These are phyloP conservation scores for Alces alces DNA, from an alignment of 2,113 vertebrate genomes.

Conservation along the genomic window DNA sequence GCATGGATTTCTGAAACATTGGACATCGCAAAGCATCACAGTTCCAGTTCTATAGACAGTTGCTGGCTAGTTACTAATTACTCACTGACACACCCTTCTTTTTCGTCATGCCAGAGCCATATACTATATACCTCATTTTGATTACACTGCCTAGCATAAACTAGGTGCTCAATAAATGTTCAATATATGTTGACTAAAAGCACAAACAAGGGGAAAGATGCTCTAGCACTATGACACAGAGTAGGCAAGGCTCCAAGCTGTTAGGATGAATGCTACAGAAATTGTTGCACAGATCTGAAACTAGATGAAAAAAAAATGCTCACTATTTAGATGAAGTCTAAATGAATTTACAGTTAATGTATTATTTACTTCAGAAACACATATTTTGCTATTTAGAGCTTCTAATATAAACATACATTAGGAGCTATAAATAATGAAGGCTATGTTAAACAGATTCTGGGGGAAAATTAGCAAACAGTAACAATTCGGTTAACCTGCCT, in stretches of 20 bases:
- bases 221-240: not conserved
- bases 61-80: not conserved
- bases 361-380: not conserved
- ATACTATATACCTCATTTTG: not conserved
- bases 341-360: not conserved
- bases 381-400: not conserved
- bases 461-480: not conserved
- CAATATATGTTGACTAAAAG: not conserved
- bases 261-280: not conserved
- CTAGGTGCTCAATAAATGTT: not conserved
- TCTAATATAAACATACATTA: not conserved
- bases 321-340: not conserved
- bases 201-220: not conserved
- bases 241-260: not conserved
- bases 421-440: not conserved
- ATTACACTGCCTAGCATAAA: not conserved
- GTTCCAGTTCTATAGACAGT: not conserved
- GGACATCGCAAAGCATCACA: not conserved
- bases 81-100: not conserved
- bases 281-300: not conserved
- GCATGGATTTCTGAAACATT: not conserved
- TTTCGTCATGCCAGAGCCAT: not conserved
- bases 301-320: not conserved
- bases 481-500: not conserved
- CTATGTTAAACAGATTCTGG: not conserved